Evolutionary conservation across 1,140 invertebrate species (phyloP), one percentile per base, ranked within the genome.

Genomic region (Mycetomoellerius zeteki): DNA sequence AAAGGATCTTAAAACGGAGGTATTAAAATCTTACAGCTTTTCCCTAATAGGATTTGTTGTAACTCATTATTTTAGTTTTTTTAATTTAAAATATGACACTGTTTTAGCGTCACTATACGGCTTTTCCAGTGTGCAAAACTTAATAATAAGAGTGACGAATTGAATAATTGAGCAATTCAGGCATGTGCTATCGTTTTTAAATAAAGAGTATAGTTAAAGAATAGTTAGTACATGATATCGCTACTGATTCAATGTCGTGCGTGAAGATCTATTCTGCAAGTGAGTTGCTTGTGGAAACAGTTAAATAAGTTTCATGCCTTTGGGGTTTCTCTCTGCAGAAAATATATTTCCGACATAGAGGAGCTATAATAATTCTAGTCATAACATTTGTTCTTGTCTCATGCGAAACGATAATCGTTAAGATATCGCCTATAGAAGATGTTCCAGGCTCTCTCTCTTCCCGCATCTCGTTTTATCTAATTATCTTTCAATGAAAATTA

Each of bases 241-340:
- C 12, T 71, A 19, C 4, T 5, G 6, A 24, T 72, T 72, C 12
- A 16, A 21, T 81, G n/a, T 7, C 19, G 33, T 21, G 50, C 10
- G 21, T 60, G 54, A 73, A 82, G 58, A 72, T 47, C 12, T 58
- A 19, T 47, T 30, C 19, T 27, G 4, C 16, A 62, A 77, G 30
- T 30, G 37, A 77, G 14, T 67, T 19, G 3, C n/a, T 80, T 33
- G 21, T 37, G 21, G 54, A 73, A 73, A 24, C 67, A 19, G 27
- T 73, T 84, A 33, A 50, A 75, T 43, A 7, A 7, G 43, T 62
- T 73, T 84, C n/a, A 62, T 24, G 43, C n/a, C 37, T 58, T 2
- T 75, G 8, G 19, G 5, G 19, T 81, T 69, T 71, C 12, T 2
- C 43, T 56, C 14, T 19, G 30, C 8, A 33, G 21, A 60, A 60